Percentiles rank a stretch among this genome's conserved stretches.
These are phyloP conservation scores for Ailurus styani DNA, from an alignment of 2,113 vertebrate genomes.

Conservation along the genomic window DNA sequence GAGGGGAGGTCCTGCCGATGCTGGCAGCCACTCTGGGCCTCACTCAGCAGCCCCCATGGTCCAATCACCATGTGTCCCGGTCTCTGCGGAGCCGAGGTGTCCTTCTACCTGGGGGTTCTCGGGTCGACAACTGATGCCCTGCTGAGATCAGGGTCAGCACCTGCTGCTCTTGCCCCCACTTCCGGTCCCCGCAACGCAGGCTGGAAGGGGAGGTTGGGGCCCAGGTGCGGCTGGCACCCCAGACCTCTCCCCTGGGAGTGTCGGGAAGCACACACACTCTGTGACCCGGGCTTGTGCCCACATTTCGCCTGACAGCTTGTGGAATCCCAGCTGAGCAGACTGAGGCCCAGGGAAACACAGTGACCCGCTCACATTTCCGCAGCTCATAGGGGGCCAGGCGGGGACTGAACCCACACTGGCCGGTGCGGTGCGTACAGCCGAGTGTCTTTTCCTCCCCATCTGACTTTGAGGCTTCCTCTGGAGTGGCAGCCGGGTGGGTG, in stretches of 20 bases:
- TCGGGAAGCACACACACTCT: neutral
- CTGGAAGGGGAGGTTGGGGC: too few relatives aligned
- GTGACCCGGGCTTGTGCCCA: neutral
- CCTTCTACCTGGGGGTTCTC: neutral
- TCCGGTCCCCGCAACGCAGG: neutral
- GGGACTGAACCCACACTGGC: rapidly evolving
- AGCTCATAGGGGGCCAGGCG: rapidly evolving
- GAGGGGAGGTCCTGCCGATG: neutral
- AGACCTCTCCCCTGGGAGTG: too few relatives aligned
- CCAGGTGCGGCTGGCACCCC: neutral
- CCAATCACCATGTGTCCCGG: rapidly evolving
- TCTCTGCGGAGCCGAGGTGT: neutral
- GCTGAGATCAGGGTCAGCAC: neutral
- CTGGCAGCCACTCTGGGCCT: neutral
- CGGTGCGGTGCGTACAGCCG: rapidly evolving
- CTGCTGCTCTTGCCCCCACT: neutral
- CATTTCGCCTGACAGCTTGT: rapidly evolving
- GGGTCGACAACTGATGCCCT: rapidly evolving
- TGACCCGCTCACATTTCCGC: rapidly evolving
- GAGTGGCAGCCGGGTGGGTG: neutral
- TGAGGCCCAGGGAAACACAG: neutral
- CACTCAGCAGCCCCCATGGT: rapidly evolving
- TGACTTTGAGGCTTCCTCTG: neutral
- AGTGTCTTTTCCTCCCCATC: neutral
- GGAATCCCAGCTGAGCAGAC: neutral